Conservation (phyloP, 2,888 invertebrate genomes). For the Papilio demoleus region DNA sequence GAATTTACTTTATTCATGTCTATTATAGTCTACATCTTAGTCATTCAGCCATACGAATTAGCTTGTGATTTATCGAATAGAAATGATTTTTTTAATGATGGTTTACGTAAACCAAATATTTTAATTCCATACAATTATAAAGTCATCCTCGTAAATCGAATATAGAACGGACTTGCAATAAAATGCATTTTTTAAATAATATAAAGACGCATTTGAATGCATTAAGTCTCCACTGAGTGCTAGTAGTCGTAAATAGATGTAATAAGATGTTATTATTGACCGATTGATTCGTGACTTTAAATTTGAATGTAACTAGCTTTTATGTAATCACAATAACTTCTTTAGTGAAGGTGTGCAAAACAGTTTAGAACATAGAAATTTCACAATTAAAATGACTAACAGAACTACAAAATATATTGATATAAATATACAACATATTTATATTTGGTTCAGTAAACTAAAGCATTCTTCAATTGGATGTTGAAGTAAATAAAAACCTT, state of each 20-base stretch:
- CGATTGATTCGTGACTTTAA: background rate
- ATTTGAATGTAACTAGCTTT: background rate
- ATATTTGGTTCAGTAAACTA: no score
- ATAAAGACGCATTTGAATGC: no score
- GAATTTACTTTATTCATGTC: background rate
- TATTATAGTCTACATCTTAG: background rate
- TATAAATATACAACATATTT: no score
- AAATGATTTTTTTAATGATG: background rate
- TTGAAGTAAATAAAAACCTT: background rate
- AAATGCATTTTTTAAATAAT: no score
- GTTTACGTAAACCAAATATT: background rate
- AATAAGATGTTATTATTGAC: background rate
- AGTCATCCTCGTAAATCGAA: no score
- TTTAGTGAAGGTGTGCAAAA: background rate
- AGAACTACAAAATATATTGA: no score
- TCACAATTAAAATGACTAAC: no score
- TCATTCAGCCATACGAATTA: no score
- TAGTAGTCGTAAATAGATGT: background rate
- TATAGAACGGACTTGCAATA: no score
- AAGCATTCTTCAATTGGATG: background rate
- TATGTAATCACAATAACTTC: background rate
- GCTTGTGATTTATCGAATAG: no score
- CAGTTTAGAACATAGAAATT: no score
- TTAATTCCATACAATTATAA: background rate
- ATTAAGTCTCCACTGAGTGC: background rate